These are phyloP conservation scores for Meteorus cinctellus DNA, from an alignment of 2,888 invertebrate genomes.

Conservation along the genomic window DNA sequence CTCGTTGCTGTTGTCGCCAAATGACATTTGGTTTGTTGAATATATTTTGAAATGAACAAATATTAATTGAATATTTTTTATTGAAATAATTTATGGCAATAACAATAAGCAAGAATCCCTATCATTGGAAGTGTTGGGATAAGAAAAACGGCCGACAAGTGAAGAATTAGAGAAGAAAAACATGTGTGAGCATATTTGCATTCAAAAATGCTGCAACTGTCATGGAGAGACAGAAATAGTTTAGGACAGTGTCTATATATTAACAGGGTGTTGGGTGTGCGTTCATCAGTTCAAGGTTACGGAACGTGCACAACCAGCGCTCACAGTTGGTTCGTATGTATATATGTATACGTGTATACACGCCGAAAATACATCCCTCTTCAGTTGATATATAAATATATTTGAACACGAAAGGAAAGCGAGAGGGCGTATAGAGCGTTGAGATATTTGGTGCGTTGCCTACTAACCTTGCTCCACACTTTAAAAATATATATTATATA, in stretches of 20 bases:
- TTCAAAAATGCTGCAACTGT: neutral
- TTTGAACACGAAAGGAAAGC: conserved; percentile 31
- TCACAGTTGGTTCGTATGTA: conserved; percentile 24
- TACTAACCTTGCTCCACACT: conserved; percentile 58
- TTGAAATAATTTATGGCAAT: neutral
- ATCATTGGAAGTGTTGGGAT: too few relatives aligned
- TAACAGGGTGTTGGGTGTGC: conserved; percentile 47
- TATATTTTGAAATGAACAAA: neutral
- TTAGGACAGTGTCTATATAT: conserved; percentile 44
- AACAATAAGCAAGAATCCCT: too few relatives aligned
- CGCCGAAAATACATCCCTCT: conserved; percentile 66
- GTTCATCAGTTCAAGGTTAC: conserved; percentile 71
- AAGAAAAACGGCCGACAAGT: too few relatives aligned
- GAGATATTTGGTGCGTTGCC: conserved; percentile 52
- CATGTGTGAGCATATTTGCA: neutral
- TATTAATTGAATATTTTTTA: neutral
- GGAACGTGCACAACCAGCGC: conserved; percentile 52
- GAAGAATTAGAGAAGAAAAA: too few relatives aligned
- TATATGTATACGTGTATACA: conserved; percentile 32
- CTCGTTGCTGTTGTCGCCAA: too few relatives aligned
- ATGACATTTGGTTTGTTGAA: too few relatives aligned
- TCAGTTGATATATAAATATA: conserved; percentile 61
- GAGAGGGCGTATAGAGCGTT: conserved; percentile 40
- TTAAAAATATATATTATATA: conserved; percentile 15
- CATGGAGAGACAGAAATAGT: conserved; percentile 50